phyloP scores from a whole-genome alignment of 2,888 invertebrate species.

The Lasioglossum zephyrum region DNA sequence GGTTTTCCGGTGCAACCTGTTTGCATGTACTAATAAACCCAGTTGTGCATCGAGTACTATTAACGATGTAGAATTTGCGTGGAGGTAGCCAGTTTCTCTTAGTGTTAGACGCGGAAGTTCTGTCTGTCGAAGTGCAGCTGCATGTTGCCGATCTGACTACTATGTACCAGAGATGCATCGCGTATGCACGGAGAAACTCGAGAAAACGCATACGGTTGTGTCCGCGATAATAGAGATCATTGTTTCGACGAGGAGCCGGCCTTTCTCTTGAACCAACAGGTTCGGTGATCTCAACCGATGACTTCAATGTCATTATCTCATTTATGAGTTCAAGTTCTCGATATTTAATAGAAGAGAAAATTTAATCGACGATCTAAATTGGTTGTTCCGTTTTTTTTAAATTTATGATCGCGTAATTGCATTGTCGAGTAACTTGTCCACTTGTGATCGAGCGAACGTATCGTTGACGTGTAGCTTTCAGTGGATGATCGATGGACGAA shows the following conservation, averaged over 20 bases:
- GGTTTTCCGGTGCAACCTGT: neutral
- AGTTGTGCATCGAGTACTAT: slow-evolving; percentile 38
- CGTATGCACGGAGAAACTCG: slow-evolving; percentile 38
- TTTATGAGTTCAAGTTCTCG: neutral
- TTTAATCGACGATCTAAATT: neutral
- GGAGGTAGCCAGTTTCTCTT: slow-evolving; percentile 39
- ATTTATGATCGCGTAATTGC: neutral
- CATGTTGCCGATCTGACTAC: slow-evolving; percentile 27
- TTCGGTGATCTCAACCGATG: neutral
- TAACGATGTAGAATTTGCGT: slow-evolving; percentile 37
- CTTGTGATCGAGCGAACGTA: neutral
- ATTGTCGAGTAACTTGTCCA: neutral
- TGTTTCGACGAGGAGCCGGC: slow-evolving; percentile 16
- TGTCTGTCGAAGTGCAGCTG: neutral
- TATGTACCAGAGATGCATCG: slow-evolving; percentile 29
- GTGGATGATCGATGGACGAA: neutral
- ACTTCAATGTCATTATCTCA: slow-evolving; percentile 1
- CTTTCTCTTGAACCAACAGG: slow-evolving; percentile 20
- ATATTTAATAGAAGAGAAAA: neutral
- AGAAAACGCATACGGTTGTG: neutral
- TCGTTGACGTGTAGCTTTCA: neutral
- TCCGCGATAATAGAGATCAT: slow-evolving; percentile 19
- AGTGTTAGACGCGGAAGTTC: slow-evolving; percentile 58
- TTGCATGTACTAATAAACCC: neutral
- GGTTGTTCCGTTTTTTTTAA: neutral